A percentile compares a stretch with the other conserved stretches of the same genome.
Conservation (phyloP, 2,888 invertebrate genomes). For the Plagiodera versicolora region DNA sequence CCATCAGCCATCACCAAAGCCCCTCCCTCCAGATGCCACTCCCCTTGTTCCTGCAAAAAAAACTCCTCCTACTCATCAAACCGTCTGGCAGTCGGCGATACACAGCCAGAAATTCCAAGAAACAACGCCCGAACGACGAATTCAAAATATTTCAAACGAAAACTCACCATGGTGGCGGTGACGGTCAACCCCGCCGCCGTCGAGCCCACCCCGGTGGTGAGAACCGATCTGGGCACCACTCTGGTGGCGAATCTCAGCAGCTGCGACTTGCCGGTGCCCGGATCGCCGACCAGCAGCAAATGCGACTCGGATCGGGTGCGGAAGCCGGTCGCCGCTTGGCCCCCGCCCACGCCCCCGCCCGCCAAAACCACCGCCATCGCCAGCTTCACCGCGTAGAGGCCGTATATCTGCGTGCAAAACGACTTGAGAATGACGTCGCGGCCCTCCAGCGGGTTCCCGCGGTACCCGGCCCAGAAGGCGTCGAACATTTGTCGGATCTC, state of each 20-base stretch:
- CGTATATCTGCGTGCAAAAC: slow-evolving; percentile 87
- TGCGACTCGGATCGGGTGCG: slow-evolving; percentile 77
- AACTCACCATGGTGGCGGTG: slow-evolving; percentile 75
- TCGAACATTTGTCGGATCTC: slow-evolving; percentile 71
- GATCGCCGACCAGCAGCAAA: slow-evolving; percentile 83
- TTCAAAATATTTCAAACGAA: no score
- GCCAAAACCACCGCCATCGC: slow-evolving; percentile 72
- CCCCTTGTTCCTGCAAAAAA: slow-evolving; percentile 73
- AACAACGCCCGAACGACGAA: no score
- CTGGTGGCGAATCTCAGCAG: slow-evolving; percentile 68
- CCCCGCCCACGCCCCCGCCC: slow-evolving; percentile 58
- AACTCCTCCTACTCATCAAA: neutral
- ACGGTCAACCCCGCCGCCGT: slow-evolving; percentile 89
- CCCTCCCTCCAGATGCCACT: slow-evolving; percentile 90
- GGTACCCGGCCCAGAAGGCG: slow-evolving; percentile 71
- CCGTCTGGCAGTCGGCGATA: no score
- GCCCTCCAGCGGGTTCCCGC: slow-evolving; percentile 66
- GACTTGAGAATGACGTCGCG: slow-evolving; percentile 78
- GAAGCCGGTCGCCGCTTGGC: slow-evolving; percentile 36
- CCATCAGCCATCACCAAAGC: slow-evolving; percentile 87
- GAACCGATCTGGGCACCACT: slow-evolving; percentile 71
- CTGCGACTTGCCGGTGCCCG: slow-evolving; percentile 89
- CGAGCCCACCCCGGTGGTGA: slow-evolving; percentile 85
- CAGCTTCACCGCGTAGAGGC: slow-evolving; percentile 84
- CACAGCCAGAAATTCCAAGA: no score